Base-by-base conservation (phyloP, 2,113 vertebrate species). In the Lynx canadensis region DNA sequence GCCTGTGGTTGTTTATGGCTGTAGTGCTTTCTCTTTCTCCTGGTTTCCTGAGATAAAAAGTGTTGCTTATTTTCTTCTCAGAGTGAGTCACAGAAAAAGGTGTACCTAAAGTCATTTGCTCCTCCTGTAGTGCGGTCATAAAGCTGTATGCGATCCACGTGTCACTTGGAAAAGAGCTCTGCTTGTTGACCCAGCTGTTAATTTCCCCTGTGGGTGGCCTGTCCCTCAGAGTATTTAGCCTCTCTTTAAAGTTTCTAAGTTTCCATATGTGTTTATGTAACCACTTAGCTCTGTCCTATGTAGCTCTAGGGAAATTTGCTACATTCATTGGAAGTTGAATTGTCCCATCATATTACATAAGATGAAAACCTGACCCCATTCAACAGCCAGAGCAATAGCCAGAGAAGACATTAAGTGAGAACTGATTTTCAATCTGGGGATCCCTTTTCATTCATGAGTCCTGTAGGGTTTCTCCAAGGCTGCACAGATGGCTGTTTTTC, bases 241-340 rank as follows among this genome's bases (percentile, higher is more conserved):
- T 93, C 66, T 86, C 85, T 92, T 97, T 86, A 92, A 93, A 80
- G 82, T 52, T 23, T 92, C 38, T n/a, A 85, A 7, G 23, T 76
- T 94, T 96, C 82, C 89, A 5, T 83, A 16, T 78, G 63, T 95
- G 85, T 89, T 98, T 98, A 57, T 91, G 63, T 96, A 91, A 91
- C 80, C 21, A 36, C 89, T 93, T 95, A 87, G 36, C 31, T 83
- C 86, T 48, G 6, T 87, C 78, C 89, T 41, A 0, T 52, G 79
- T 65, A 76, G 97, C 96, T 89, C 93, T 80, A 85, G 96, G 98
- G 94, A 97, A 96, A 97, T 93, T 89, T 74, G 41, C 96, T 84
- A 13, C 71, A 41, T 38, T 91, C 63, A 15, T 1, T 80, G 82
- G n/a, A 94, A 76, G 71, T 23, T 79, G 89, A 92, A 97, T 89